Evolutionary conservation across 92 coral and sea anemone species (phyloP), one percentile per base, ranked within the genome.

Genomic region (Plumapathes pennacea): DNA sequence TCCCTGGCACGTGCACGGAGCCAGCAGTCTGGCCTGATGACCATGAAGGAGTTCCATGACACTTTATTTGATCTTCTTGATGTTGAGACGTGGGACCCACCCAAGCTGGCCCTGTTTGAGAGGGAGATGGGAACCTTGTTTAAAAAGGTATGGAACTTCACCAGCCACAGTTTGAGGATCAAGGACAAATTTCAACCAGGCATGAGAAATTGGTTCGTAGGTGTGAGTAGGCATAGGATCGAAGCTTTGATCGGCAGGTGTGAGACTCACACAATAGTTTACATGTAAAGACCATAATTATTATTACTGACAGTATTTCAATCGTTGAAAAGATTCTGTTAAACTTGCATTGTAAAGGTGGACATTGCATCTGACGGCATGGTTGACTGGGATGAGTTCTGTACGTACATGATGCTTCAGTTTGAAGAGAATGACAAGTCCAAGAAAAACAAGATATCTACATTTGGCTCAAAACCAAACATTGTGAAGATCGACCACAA

Each of bases 351-450:
- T 26, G 15, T 65, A 7, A 46, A 86, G 95, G 95, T 90, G 15
- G 97, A 90, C 65, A 69, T 90, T 29, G 86, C 97, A 33, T 90
- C 97, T 5, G 97, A 90, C 63, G 97, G 96, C 21, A 54, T 90
- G 64, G 97, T 90, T 37, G 97, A 90, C 90, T 87, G 96, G 97
- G 97, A 90, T 36, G 97, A 90, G 65, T 80, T 90, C 52, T 82
- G 96, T 60, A 82, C 97, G 8, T 90, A 90, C 64, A 86, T 90
- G 47, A 74, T 90, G 85, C 67, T 86, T 1, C 95, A 89, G 54
- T 81, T 90, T 37, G 83, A 82, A 31, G 97, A 90, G 63, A 85
- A 83, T 56, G 97, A 90, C 60, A 38, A 60, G 13, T 47, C 82
- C 6, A 66, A 78, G 39, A 73, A 77, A 26, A 51, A 46, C 15